phyloP scores from a whole-genome alignment of 2,797 vertebrate species.

The Babyrousa celebensis region DNA sequence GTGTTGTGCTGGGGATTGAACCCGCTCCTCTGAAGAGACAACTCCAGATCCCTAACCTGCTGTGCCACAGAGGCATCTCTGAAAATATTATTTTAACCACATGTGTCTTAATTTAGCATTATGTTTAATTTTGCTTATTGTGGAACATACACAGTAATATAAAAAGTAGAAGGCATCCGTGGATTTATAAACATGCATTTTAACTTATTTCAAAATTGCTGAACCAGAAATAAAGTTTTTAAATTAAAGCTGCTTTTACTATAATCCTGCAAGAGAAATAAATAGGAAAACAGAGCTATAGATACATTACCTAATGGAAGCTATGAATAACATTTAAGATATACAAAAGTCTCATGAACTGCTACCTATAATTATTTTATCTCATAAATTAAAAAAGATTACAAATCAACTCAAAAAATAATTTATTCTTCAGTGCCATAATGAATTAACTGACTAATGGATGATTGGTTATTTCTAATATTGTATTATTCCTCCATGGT shows the following conservation, averaged over 20 bases:
- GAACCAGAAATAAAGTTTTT: not conserved
- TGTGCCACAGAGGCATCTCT: too few relatives aligned
- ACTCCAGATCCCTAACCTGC: too few relatives aligned
- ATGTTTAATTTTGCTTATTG: not conserved
- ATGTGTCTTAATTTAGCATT: not conserved
- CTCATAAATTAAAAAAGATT: not conserved
- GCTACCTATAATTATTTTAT: not conserved
- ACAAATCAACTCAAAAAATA: not conserved
- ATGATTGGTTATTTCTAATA: not conserved
- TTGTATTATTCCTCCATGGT: not conserved
- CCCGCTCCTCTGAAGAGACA: too few relatives aligned
- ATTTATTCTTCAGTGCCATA: not conserved
- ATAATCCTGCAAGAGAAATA: not conserved
- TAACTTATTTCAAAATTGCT: not conserved
- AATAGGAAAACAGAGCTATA: not conserved
- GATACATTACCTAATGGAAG: not conserved
- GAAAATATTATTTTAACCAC: not conserved
- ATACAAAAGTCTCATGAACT: not conserved
- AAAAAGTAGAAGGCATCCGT: not conserved
- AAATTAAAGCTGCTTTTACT: not conserved
- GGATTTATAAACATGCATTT: not conserved
- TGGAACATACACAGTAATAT: not conserved
- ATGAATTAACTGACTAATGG: not conserved
- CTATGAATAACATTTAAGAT: not conserved
- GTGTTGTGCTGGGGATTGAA: too few relatives aligned